Conservation (phyloP, 1,140 invertebrate species). For the Pogonus chalceus region DNA sequence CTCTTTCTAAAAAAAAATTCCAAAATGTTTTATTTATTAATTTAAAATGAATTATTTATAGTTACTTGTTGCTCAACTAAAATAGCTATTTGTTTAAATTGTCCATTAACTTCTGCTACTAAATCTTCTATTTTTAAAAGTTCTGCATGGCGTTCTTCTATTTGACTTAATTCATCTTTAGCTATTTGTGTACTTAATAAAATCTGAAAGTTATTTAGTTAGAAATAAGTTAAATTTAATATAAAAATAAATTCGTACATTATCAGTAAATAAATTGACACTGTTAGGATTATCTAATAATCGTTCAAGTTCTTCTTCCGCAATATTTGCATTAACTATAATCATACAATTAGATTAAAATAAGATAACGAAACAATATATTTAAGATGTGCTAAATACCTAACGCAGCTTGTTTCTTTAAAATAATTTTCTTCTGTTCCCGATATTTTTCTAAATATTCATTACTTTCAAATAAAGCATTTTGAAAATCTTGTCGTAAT, state of each 20-base stretch:
- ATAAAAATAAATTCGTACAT: constrained; percentile 39
- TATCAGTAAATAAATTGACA: constrained; percentile 47
- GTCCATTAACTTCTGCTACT: constrained; percentile 68
- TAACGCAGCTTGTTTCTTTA: constrained; percentile 65
- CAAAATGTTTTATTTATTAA: constrained; percentile 5
- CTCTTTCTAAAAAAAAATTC: constrained; percentile 49
- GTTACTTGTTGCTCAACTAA: constrained; percentile 60
- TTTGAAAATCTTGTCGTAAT: constrained; percentile 36
- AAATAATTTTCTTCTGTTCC: constrained; percentile 59
- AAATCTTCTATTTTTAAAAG: constrained; percentile 74
- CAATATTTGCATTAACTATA: constrained; percentile 42
- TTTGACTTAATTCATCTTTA: constrained; percentile 61
- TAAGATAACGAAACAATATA: constrained; percentile 7
- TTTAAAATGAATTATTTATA: constrained; percentile 13
- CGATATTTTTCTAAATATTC: constrained; percentile 60
- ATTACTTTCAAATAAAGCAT: constrained; percentile 65
- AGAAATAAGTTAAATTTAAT: constrained; percentile 12
- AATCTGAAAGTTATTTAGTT: constrained; percentile 45
- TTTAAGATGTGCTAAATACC: constrained; percentile 41
- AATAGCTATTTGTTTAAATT: constrained; percentile 72
- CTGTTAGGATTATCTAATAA: constrained; percentile 41
- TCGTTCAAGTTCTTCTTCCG: constrained; percentile 43
- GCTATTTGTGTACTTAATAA: constrained; percentile 58
- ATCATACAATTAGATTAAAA: constrained; percentile 19
- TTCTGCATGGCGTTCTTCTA: constrained; percentile 73